phyloP scores from a whole-genome alignment of 37 sponge, comb jelly and placozoan genomes.

The Ianthella basta region DNA sequence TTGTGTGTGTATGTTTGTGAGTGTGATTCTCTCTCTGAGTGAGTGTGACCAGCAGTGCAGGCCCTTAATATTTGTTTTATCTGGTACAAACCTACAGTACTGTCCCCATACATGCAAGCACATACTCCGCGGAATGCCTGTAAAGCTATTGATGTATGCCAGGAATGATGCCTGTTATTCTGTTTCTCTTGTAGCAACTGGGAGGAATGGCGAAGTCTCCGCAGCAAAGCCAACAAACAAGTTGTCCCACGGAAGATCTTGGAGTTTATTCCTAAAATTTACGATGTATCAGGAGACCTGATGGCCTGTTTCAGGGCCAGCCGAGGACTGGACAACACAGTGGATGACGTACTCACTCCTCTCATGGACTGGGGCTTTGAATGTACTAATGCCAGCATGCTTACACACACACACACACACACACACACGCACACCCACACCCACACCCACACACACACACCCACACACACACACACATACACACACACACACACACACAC shows the following conservation, averaged over 20 bases:
- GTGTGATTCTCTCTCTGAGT: background rate
- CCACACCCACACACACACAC: too few relatives aligned
- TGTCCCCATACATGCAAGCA: too few relatives aligned
- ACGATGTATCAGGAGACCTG: constrained; percentile 4
- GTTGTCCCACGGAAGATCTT: constrained; percentile 19
- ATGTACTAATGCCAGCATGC: background rate
- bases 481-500: too few relatives aligned
- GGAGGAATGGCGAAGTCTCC: constrained; percentile 26
- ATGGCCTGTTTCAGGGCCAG: constrained; percentile 1
- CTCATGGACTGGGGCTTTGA: constrained; percentile 24
- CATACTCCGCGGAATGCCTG: too few relatives aligned
- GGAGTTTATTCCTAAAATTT: constrained; percentile 15
- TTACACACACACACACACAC: too few relatives aligned
- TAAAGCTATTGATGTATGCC: too few relatives aligned
- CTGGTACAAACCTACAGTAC: background rate
- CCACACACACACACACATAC: too few relatives aligned
- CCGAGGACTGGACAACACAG: constrained; percentile 12
- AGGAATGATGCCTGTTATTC: too few relatives aligned
- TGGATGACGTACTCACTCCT: background rate
- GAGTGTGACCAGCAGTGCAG: background rate
- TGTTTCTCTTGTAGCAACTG: constrained; percentile 17
- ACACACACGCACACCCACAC: too few relatives aligned
- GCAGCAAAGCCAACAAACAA: constrained; percentile 18
- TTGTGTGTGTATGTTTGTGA: background rate
- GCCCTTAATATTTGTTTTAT: background rate